Percentiles rank a stretch among this genome's conserved stretches.
These are phyloP conservation scores for Remorina albescens DNA, from an alignment of 2,797 vertebrate genomes.

Conservation along the genomic window DNA sequence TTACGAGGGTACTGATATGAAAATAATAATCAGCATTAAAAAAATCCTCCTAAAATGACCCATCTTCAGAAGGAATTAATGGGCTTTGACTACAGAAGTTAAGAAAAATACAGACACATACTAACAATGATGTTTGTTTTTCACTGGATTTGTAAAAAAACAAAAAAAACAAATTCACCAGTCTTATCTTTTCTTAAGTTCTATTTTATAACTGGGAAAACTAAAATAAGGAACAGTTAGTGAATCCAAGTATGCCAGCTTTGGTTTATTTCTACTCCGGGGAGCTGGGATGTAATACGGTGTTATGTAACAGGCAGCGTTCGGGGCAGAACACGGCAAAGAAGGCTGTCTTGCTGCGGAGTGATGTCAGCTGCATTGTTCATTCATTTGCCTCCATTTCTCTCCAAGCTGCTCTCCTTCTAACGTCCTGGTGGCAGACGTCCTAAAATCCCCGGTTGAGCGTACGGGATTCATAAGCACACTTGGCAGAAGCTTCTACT, in stretches of 20 bases:
- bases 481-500: constrained; percentile 55
- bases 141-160: too few relatives aligned
- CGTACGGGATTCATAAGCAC: constrained; percentile 48
- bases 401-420: constrained; percentile 49
- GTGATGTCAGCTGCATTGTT: constrained; percentile 65
- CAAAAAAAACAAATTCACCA: too few relatives aligned
- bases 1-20: neutral
- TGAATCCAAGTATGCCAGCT: constrained; percentile 47
- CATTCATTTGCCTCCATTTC: constrained; percentile 61
- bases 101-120: too few relatives aligned
- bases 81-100: neutral
- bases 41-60: too few relatives aligned
- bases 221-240: constrained; percentile 12
- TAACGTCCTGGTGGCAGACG: constrained; percentile 56
- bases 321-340: constrained; percentile 58
- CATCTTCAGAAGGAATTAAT: neutral
- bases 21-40: constrained; percentile 11
- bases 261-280: constrained; percentile 40
- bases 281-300: constrained; percentile 43
- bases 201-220: constrained; percentile 37
- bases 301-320: constrained; percentile 63
- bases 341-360: constrained; percentile 55
- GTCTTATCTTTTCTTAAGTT: neutral
- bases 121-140: too few relatives aligned
- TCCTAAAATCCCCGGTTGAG: constrained; percentile 56